Evolutionary conservation across 2,113 vertebrate genomes (phyloP).

Genomic region (Rafetus swinhoei): DNA sequence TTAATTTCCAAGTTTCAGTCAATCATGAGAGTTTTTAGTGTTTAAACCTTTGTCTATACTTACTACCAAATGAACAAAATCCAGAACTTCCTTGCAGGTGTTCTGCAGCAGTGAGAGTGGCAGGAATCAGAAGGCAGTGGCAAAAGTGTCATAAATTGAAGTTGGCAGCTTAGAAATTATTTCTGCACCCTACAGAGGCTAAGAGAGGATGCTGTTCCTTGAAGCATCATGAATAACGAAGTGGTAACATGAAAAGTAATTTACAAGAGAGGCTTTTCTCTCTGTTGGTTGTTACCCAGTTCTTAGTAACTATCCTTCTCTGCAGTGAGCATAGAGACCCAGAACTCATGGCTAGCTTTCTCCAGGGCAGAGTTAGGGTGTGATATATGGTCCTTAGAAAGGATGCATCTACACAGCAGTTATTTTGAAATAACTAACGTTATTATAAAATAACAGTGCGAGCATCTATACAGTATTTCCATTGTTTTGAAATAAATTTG

Average conservation of each 20-base stretch:
- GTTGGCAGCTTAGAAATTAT: constrained; percentile 18
- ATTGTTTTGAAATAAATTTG: no score
- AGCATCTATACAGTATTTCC: no score
- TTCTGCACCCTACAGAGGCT: not conserved
- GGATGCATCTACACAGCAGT: no score
- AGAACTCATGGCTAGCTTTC: not conserved
- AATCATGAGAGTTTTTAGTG: not conserved
- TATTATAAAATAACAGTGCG: no score
- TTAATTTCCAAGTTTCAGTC: constrained; percentile 40
- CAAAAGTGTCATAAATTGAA: not conserved
- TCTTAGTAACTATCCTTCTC: not conserved
- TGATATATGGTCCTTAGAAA: no score
- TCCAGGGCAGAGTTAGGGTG: not conserved
- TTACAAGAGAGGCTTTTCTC: not conserved
- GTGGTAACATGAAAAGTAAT: constrained; percentile 14
- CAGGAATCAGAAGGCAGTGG: not conserved
- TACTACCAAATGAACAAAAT: not conserved
- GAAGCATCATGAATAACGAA: constrained; percentile 23
- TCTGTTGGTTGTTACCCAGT: not conserved
- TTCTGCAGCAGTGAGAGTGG: not conserved
- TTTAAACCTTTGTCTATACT: not conserved
- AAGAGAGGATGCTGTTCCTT: not conserved
- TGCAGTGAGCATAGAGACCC: not conserved
- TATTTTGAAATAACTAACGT: no score
- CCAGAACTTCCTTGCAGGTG: not conserved